Base-by-base conservation (phyloP, 2,888 invertebrate species). In the Priocnemis perturbator region DNA sequence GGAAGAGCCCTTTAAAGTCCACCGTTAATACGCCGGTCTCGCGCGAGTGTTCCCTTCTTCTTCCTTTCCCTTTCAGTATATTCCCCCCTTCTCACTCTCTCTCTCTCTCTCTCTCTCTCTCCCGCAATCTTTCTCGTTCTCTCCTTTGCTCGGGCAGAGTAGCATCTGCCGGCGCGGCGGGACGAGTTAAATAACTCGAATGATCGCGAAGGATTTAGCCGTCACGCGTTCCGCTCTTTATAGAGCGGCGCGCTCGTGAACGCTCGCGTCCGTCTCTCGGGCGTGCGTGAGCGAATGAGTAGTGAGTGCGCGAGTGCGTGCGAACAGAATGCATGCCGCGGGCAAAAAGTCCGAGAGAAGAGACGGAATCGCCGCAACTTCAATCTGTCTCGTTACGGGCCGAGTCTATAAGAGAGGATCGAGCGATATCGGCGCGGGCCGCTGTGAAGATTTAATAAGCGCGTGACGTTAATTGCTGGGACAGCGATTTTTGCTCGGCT, bases 191-290 rank as follows among this genome's bases (percentile, higher is more conserved):
- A 76, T 77, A 76, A 79, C 77, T 77, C 75, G 73, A 77, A 70
- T 57, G 76, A 79, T 77, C 75, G 77, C 73, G 66, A 77, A 77
- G 72, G 72, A 79, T 78, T 81, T 78, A 78, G 76, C 72, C 75
- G 75, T 74, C 78, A 76, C 74, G 73, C 79, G 74, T 75, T 76
- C 73, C 65, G 67, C 69, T 68, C 70, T 71, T 73, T 71, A 69
- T 72, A 76, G 73, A 64, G 67, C 71, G 37, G 37, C 37, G 37
- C 37, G 37, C 37, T 37, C 37, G 37, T 37, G 37, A 37, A 37
- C 55, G 67, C 59, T 47, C n/a, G 59, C 20, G 50, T 30, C 11
- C 50, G 52, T n/a, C n/a, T 4, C 52, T 11, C 52, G 15, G 45
- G 55, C 20, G 37, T 37, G 37, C 37, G 37, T 37, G 37, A 37